Base-by-base conservation (phyloP, 1,140 invertebrate genomes). In the Drosophila melanica region DNA sequence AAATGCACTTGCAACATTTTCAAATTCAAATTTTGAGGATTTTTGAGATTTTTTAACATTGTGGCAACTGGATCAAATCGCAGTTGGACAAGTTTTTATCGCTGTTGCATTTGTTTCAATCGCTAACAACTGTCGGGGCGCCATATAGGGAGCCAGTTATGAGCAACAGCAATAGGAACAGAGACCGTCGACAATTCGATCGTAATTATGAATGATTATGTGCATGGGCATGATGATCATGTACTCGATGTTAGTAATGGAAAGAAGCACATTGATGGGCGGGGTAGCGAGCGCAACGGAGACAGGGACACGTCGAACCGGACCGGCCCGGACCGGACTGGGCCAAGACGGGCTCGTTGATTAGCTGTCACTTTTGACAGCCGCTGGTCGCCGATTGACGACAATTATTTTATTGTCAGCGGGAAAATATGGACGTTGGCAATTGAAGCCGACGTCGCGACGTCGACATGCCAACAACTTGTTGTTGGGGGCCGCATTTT, bases 311-410 rank as follows among this genome's bases (percentile, higher is more conserved):
- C 18, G 18, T 2, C 18, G 57, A 39, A 53, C 12, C n/a, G 12
- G 50, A 37, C 27, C n/a, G 11, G n/a, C 10, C 44, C 4, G 14
- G 12, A 51, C 11, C 23, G 12, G 47, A 62, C 12, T 18, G 58
- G n/a, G 5, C n/a, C 33, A 11, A 23, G 60, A 16, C 50, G 12
- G 59, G 58, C 45, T 41, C n/a, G 45, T 64, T 79, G 84, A 89
- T 89, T 81, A 89, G 84, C 84, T 82, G 84, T 89, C 79, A 89
- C 54, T 89, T 89, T 89, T 89, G 84, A 89, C 81, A 86, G 81
- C 71, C 72, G 51, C 44, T 45, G 57, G 50, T 50, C 64, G 79
- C 41, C 82, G 77, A 86, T 85, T 86, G 82, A 86, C 71, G 75
- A 89, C 82, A 87, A 87, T 87, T 87, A 87, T 87, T 87, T 87